A percentile compares a stretch with the other conserved stretches of the same genome.
phyloP scores from a whole-genome alignment of 2,888 invertebrate genomes.

The Stenchaetothrips biformis region DNA sequence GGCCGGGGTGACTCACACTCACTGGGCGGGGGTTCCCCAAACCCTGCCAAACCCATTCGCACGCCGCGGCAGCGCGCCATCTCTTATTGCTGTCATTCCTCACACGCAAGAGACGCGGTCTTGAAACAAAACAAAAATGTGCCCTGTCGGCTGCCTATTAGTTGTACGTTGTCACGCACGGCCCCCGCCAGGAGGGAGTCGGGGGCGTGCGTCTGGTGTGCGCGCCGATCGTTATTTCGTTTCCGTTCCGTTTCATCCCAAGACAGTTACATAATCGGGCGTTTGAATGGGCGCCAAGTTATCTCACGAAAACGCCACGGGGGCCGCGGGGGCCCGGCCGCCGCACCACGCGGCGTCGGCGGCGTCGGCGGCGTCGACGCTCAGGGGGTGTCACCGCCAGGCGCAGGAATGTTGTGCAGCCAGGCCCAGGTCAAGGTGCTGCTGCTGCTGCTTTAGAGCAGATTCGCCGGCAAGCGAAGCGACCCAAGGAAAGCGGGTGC shows the following conservation, averaged over 20 bases:
- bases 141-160: too few relatives aligned
- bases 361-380: neutral
- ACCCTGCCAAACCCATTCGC: neutral
- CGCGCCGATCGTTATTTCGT: slow-evolving; percentile 10
- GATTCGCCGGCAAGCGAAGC: neutral
- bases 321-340: neutral
- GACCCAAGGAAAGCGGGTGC: neutral
- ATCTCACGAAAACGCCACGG: neutral
- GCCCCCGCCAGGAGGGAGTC: slow-evolving; percentile 29
- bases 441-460: neutral
- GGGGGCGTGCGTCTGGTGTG: slow-evolving; percentile 36
- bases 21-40: slow-evolving; percentile 37
- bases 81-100: neutral
- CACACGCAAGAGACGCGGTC: too few relatives aligned
- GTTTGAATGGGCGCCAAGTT: neutral
- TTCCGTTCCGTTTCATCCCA: slow-evolving; percentile 13
- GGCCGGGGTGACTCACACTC: slow-evolving; percentile 38
- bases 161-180: too few relatives aligned
- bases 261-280: slow-evolving; percentile 5
- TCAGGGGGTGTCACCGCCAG: neutral
- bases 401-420: neutral
- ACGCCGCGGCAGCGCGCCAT: neutral
- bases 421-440: neutral
- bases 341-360: neutral
- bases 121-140: too few relatives aligned